Percentiles rank a stretch among this genome's conserved stretches.
phyloP scores from a whole-genome alignment of 2,888 invertebrate genomes.

The Mythimna loreyi region DNA sequence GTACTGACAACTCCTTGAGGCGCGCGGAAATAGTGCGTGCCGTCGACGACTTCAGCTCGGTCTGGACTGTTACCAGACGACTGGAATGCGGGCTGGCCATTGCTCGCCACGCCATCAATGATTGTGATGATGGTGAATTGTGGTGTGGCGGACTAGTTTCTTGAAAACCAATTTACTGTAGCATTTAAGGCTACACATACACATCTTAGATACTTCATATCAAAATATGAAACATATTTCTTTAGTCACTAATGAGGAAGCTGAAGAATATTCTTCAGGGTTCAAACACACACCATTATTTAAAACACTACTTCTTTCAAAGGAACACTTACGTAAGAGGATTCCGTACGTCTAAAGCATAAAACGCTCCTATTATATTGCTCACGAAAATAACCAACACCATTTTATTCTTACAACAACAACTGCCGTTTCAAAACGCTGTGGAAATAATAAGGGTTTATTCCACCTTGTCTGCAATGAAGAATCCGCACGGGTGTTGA shows the following conservation, averaged over 20 bases:
- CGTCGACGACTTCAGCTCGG: too few species aligned
- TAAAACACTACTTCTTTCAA: background rate
- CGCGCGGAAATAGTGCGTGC: too few species aligned
- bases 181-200: too few species aligned
- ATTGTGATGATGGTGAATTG: too few species aligned
- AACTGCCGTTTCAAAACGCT: background rate
- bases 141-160: too few species aligned
- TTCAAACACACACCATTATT: background rate
- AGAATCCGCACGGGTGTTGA: background rate
- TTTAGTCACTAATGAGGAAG: background rate
- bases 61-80: too few species aligned
- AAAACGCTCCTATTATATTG: background rate
- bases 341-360: background rate
- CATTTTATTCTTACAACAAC: background rate
- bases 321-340: background rate
- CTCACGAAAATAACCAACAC: background rate
- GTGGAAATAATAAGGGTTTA: background rate
- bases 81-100: too few species aligned
- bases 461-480: background rate
- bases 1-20: too few species aligned
- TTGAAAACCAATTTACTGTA: too few species aligned
- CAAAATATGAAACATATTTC: too few species aligned
- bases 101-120: too few species aligned
- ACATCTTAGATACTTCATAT: too few species aligned
- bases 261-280: background rate